Evolutionary conservation across 30 jellyfish, hydroid and myxozoan genomes (phyloP), one percentile per base, ranked within the genome.

Genomic region (Hydra vulgaris): DNA sequence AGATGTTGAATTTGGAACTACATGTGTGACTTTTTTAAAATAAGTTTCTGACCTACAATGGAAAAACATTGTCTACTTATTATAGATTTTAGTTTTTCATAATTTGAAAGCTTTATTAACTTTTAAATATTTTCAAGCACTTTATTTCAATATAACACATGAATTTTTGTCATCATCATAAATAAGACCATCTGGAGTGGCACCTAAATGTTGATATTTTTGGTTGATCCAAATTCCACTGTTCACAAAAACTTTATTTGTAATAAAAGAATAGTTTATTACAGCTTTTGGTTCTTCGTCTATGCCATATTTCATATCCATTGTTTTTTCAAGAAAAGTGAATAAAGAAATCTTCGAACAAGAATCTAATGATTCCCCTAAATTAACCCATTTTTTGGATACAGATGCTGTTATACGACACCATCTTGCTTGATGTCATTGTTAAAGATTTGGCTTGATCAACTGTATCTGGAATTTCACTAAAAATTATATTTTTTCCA

Each of bases 201-300:
- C n/a, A n/a, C n/a, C n/a, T n/a, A n/a, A n/a, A n/a, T n/a, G n/a
- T n/a, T n/a, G 92, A 66, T 23, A 86, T 72, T 25, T 19, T 27
- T 72, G 52, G 68, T 67, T 81, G 79, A 87, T 81, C 94, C 95
- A 87, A 75, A 87, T 16, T 25, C 94, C 94, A 22, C 87, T 81
- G 27, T 61, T 73, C 18, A 17, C 26, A n/a, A 80, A 86, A 18
- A 21, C 15, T 74, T 26, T 77, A 7, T 77, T 74, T 25, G 83
- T 81, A 23, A 73, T 76, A 21, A 54, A 53, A 18, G 19, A 67
- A 76, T 76, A 76, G 24, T 76, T 54, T 54, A n/a, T 76, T n/a
- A 76, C 19, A 26, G 84, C 84, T 27, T 76, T 76, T 20, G 74
- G 69, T 79, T n/a, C n/a, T n/a, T n/a, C n/a, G n/a, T n/a, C n/a